phyloP scores from a whole-genome alignment of 2,113 vertebrate genomes.

The Fregetta grallaria region DNA sequence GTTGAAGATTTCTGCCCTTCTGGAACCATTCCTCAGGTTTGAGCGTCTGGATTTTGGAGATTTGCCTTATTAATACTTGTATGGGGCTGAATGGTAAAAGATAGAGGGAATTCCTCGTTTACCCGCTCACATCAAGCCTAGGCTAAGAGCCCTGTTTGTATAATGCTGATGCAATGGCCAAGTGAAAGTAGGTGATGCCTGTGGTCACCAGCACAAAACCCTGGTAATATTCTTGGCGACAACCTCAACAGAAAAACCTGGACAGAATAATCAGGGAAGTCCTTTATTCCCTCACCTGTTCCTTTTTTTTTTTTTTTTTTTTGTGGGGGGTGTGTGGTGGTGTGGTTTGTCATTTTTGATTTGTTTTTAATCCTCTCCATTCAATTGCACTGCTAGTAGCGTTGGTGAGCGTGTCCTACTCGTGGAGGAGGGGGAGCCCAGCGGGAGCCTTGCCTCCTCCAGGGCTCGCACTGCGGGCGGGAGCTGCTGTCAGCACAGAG shows the following conservation, averaged over 20 bases:
- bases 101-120: neutral
- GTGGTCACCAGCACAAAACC: neutral
- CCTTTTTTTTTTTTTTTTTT: too few relatives aligned
- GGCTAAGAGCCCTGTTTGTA: neutral
- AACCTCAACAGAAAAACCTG: neutral
- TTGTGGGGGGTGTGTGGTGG: rapidly evolving
- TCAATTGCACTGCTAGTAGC: neutral
- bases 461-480: rapidly evolving
- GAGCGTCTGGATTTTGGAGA: neutral
- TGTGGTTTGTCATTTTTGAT: neutral
- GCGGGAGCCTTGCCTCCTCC: neutral
- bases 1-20: neutral
- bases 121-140: neutral
- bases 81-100: neutral
- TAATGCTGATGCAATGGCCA: neutral
- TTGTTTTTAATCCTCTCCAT: neutral
- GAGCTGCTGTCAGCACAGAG: neutral
- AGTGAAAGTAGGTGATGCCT: neutral
- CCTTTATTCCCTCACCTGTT: neutral
- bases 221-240: neutral
- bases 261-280: neutral
- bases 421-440: neutral
- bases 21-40: neutral
- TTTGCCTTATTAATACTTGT: neutral
- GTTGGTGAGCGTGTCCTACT: neutral